Evolutionary conservation across 1,140 invertebrate genomes (phyloP).

Genomic region (Saccostrea cuccullata): DNA sequence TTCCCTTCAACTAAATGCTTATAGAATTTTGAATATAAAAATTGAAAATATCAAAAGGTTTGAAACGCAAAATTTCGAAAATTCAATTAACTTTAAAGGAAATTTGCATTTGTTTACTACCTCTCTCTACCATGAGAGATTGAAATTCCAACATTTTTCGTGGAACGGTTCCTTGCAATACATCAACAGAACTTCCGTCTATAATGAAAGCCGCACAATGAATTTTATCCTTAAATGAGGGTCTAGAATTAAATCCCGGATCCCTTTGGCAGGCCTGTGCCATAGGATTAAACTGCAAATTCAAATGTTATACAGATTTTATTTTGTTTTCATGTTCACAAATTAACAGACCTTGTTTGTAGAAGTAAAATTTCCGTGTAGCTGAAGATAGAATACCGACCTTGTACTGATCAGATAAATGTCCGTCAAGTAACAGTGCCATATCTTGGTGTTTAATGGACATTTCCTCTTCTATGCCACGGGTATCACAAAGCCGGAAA

Average conservation of each 20-base stretch:
- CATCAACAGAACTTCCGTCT: slow-evolving; percentile 44
- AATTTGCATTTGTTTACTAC: background rate
- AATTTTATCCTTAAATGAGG: slow-evolving; percentile 33
- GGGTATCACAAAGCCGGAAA: slow-evolving; percentile 56
- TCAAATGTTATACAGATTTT: background rate
- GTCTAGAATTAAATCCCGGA: background rate
- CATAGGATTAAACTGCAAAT: slow-evolving; percentile 39
- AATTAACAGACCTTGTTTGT: background rate
- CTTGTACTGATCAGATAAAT: background rate
- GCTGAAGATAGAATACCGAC: background rate
- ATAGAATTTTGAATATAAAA: too few relatives aligned
- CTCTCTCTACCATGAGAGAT: background rate
- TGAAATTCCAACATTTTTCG: background rate
- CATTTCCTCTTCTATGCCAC: slow-evolving; percentile 51
- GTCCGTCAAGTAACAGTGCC: background rate
- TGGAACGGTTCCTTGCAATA: background rate
- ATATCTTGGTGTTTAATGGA: background rate
- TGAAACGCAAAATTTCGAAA: too few relatives aligned
- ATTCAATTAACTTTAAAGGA: background rate
- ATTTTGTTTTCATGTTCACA: background rate
- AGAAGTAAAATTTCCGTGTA: background rate
- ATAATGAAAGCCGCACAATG: slow-evolving; percentile 48
- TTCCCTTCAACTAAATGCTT: too few relatives aligned
- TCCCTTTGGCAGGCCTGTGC: background rate
- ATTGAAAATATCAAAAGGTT: too few relatives aligned